A percentile compares a stretch with the other conserved stretches of the same genome.
Conservation (phyloP, 2,113 vertebrate species). For the Emydocephalus ijimae region DNA sequence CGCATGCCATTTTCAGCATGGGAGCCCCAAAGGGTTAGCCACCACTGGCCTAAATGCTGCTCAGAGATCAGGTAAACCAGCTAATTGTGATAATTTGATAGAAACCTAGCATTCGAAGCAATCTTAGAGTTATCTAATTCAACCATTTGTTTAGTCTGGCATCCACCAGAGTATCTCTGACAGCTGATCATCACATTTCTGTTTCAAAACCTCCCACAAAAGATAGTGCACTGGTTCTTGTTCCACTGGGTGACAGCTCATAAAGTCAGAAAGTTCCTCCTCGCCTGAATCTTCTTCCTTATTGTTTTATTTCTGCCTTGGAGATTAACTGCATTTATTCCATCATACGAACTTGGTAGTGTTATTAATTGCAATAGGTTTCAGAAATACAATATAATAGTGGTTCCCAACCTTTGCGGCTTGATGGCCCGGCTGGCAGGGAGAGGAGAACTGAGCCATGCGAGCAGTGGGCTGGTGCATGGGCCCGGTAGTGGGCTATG, state of each 20-base stretch:
- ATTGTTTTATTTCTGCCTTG: neutral
- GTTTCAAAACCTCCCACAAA: neutral
- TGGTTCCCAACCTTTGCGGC: neutral
- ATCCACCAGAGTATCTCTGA: neutral
- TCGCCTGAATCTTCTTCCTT: neutral
- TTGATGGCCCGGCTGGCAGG: neutral
- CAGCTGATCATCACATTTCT: neutral
- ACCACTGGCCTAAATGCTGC: neutral
- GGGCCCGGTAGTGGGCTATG: neutral
- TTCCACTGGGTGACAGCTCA: neutral
- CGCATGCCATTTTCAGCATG: no score
- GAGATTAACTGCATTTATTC: neutral
- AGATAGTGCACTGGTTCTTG: neutral
- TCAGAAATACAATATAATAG: neutral
- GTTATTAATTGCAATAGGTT: neutral
- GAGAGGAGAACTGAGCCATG: neutral
- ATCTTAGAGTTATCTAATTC: neutral
- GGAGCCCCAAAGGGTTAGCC: no score
- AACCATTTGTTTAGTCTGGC: neutral
- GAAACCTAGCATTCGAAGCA: neutral
- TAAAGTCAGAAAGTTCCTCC: neutral
- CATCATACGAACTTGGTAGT: neutral
- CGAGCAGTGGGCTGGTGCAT: neutral
- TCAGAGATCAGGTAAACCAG: neutral
- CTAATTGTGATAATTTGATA: neutral